Percentiles rank a stretch among this genome's conserved stretches.
Conservation (phyloP, 1,140 invertebrate genomes). For the Cardiocondyla obscurior region DNA sequence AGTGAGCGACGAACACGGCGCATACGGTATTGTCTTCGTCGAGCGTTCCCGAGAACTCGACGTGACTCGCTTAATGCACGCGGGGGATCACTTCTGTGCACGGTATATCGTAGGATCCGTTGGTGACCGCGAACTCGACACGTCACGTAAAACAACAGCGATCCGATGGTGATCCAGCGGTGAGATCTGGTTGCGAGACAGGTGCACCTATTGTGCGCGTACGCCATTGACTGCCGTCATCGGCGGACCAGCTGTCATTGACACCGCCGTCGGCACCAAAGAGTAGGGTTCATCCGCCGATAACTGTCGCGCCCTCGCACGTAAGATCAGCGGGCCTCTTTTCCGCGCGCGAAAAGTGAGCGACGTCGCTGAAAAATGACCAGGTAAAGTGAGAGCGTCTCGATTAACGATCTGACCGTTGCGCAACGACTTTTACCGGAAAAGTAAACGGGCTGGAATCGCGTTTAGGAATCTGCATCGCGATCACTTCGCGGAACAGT, state of each 20-base stretch:
- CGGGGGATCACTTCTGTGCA: constrained; percentile 53
- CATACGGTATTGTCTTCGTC: too few relatives aligned
- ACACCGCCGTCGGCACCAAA: neutral
- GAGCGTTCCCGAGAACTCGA: too few relatives aligned
- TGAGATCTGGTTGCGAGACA: constrained; percentile 66
- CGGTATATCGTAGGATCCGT: constrained; percentile 5
- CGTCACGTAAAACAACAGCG: constrained; percentile 10
- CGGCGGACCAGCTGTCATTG: constrained; percentile 17
- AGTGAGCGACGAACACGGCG: neutral
- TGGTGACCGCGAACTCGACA: neutral
- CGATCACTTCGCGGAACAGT: neutral
- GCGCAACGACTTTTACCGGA: constrained; percentile 18
- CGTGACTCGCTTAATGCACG: neutral
- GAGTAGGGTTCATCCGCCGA: constrained; percentile 40
- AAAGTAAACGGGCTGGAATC: neutral
- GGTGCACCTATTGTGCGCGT: constrained; percentile 34
- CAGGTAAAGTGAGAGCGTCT: neutral
- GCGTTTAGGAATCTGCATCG: neutral
- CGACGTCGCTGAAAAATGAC: neutral
- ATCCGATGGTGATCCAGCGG: constrained; percentile 1
- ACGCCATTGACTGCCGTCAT: constrained; percentile 50
- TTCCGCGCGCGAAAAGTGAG: neutral
- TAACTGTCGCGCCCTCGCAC: constrained; percentile 10
- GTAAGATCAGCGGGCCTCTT: too few relatives aligned
- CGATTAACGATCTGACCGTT: neutral